phyloP scores from a whole-genome alignment of 2,113 vertebrate genomes.

The Vanacampus margaritifer region DNA sequence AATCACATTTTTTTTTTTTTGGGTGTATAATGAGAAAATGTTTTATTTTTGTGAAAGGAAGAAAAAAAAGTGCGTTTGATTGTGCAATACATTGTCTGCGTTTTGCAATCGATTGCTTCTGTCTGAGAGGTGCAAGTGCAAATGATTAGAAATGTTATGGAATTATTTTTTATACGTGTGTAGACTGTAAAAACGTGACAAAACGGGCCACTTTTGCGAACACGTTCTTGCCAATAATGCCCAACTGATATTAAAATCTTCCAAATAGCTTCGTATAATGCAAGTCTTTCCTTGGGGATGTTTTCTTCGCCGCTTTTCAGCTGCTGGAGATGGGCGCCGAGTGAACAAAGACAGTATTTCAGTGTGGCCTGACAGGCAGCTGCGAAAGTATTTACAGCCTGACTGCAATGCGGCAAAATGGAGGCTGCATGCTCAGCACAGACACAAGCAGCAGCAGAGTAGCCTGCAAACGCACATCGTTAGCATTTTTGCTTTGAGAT shows the following conservation, averaged over 20 bases:
- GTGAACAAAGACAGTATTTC: slow-evolving; percentile 99
- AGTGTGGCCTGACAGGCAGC: slow-evolving; percentile 94
- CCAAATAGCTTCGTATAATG: no score
- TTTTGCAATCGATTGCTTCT: slow-evolving; percentile 7
- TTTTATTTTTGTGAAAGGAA: background rate
- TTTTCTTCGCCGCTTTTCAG: slow-evolving; percentile 54
- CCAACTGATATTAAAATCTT: background rate
- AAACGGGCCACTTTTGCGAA: no score
- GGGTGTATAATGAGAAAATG: background rate
- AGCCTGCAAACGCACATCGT: slow-evolving; percentile 19
- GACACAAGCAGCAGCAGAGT: slow-evolving; percentile 8
- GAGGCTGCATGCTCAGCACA: slow-evolving; percentile 40
- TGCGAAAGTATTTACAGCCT: slow-evolving; percentile 99
- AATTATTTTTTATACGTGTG: no score
- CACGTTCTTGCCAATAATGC: background rate
- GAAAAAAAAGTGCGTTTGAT: background rate
- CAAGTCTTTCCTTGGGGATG: background rate
- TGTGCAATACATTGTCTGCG: no score
- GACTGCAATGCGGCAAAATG: slow-evolving; percentile 93
- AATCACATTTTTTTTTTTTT: no score
- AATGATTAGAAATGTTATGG: background rate
- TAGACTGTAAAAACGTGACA: no score
- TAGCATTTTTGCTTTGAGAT: background rate
- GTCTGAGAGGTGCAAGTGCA: background rate
- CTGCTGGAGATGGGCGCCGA: slow-evolving; percentile 61